Percentiles rank a stretch among this genome's conserved stretches.
These are phyloP conservation scores for Scaptomyza hsui DNA, from an alignment of 1,140 invertebrate species.

Conservation along the genomic window DNA sequence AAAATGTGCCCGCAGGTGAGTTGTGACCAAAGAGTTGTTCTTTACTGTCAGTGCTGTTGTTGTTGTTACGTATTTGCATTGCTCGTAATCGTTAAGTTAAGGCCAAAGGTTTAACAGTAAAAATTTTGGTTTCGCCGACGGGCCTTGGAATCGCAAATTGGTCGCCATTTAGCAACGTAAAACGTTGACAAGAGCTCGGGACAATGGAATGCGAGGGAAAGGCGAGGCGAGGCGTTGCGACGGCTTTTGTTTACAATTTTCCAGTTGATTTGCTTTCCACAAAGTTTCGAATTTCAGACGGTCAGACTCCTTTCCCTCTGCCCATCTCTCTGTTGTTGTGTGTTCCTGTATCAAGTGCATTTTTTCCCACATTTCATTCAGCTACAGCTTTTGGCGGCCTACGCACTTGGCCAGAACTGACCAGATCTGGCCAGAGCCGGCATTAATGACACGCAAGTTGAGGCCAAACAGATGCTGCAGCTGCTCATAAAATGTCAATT, in stretches of 20 bases:
- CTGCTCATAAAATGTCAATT: constrained; percentile 74
- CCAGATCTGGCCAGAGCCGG: not conserved
- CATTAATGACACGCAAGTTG: constrained; percentile 70
- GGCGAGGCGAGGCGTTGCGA: constrained; percentile 14
- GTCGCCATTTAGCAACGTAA: constrained; percentile 36
- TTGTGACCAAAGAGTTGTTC: constrained; percentile 39
- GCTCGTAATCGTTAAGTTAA: constrained; percentile 46
- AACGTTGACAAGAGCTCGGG: constrained; percentile 25
- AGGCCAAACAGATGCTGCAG: constrained; percentile 45
- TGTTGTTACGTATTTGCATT: constrained; percentile 33
- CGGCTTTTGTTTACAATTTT: constrained; percentile 77
- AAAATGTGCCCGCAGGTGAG: constrained; percentile 99
- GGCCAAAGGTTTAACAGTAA: constrained; percentile 45
- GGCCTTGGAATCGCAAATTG: constrained; percentile 46
- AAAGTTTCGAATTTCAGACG: constrained; percentile 70
- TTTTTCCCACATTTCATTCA: constrained; percentile 64
- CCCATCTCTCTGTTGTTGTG: not conserved
- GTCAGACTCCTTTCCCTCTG: constrained; percentile 15
- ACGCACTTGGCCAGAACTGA: constrained; percentile 55
- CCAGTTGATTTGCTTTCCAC: constrained; percentile 63
- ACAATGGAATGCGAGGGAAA: constrained; percentile 11
- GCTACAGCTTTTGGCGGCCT: constrained; percentile 38
- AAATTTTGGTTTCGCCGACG: constrained; percentile 36
- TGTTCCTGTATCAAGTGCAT: constrained; percentile 3
- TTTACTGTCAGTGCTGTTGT: not conserved